Percentiles rank a stretch among this genome's conserved stretches.
Conservation (phyloP, 2,888 invertebrate genomes). For the Tortricodes alternella region DNA sequence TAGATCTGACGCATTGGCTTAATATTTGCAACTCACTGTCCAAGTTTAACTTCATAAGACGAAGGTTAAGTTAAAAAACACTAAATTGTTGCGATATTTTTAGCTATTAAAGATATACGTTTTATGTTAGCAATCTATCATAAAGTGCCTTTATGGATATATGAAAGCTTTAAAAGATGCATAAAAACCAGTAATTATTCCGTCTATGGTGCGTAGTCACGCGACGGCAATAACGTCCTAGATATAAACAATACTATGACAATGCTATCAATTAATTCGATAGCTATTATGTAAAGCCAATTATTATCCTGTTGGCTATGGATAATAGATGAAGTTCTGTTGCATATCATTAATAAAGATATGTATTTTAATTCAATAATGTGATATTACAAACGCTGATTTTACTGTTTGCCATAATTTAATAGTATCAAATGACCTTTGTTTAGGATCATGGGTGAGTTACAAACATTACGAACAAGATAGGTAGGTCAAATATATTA, state of each 20-base stretch:
- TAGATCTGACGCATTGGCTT: background rate
- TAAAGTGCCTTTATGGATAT: slow-evolving; percentile 24
- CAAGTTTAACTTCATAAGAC: background rate
- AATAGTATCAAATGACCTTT: background rate
- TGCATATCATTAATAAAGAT: background rate
- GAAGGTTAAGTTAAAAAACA: slow-evolving; percentile 3
- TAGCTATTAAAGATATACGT: slow-evolving; percentile 7
- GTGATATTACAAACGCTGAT: background rate
- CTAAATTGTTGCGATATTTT: slow-evolving; percentile 6
- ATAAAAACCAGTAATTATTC: slow-evolving; percentile 22
- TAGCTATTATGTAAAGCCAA: background rate
- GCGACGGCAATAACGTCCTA: slow-evolving; percentile 6
- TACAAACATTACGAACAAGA: too few species aligned
- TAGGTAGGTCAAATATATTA: slow-evolving; percentile 6
- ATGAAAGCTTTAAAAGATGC: slow-evolving; percentile 27
- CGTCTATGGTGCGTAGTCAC: slow-evolving; percentile 17
- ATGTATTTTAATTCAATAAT: background rate
- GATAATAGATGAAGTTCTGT: background rate
- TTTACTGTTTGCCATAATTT: background rate
- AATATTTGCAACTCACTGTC: background rate
- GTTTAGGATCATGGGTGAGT: background rate
- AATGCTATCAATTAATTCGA: background rate
- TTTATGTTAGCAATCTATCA: slow-evolving; percentile 28
- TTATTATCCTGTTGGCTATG: background rate
- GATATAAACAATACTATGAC: slow-evolving; percentile 4